These are phyloP conservation scores for Leucophenga maculata DNA, from an alignment of 2,888 invertebrate species.

Conservation along the genomic window DNA sequence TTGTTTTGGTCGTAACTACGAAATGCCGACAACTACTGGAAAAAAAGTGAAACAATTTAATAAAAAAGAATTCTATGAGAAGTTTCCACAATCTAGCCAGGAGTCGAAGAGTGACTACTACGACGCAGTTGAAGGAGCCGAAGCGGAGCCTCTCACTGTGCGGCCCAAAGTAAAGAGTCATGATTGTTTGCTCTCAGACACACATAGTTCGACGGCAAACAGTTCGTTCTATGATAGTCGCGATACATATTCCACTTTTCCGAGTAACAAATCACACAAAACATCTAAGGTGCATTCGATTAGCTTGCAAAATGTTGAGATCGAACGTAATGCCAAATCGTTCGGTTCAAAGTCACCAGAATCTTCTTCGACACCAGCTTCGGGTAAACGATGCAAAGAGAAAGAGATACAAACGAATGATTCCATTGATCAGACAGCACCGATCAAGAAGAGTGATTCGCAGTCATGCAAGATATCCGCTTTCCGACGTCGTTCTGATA, in stretches of 20 bases:
- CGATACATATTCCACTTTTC: constrained; percentile 78
- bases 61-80: constrained; percentile 73
- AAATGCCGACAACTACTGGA: constrained; percentile 73
- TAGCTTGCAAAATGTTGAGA: constrained; percentile 81
- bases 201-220: constrained; percentile 68
- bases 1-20: constrained; percentile 73
- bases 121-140: constrained; percentile 74
- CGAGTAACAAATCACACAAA: constrained; percentile 75
- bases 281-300: constrained; percentile 79
- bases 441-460: constrained; percentile 58
- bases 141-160: constrained; percentile 49
- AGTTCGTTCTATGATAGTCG: constrained; percentile 75
- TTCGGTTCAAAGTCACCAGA: constrained; percentile 69
- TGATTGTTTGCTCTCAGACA: constrained; percentile 76
- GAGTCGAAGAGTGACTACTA: constrained; percentile 82
- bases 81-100: constrained; percentile 77
- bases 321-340: constrained; percentile 75
- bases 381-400: constrained; percentile 62
- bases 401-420: constrained; percentile 69
- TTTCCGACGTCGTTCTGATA: constrained; percentile 80
- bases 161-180: constrained; percentile 75
- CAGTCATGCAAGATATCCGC: constrained; percentile 69
- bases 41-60: constrained; percentile 68
- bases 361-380: constrained; percentile 58
- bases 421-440: constrained; percentile 64